Base-by-base conservation (phyloP, 2,113 vertebrate genomes). In the Cephalopterus ornatus region DNA sequence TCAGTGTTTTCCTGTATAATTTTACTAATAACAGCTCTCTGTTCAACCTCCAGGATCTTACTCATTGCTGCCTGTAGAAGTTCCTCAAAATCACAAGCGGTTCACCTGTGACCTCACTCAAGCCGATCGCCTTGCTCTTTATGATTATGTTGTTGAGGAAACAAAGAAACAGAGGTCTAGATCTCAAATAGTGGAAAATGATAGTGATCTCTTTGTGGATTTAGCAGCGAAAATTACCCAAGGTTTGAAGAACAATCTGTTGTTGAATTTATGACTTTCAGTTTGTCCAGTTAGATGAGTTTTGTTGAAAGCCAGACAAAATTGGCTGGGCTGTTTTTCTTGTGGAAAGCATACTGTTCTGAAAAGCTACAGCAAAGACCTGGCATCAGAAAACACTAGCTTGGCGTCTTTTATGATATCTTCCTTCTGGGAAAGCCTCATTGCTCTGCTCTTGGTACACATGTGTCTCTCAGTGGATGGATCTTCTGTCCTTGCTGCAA, bases 191-290 rank as follows among this genome's bases (percentile, higher is more conserved):
- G 87, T 89, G 1, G 97, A 98, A 95, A 99, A 99, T 15, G 99
- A 99, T 27, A 98, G 97, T 5, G 99, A 99, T 84, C 99, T 99
- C 59, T 99, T 99, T 28, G 98, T 99, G 76, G 99, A 99, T 95
- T 96, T 99, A 98, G 99, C 99, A 90, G 99, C 99, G 4, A 99
- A 99, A 97, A 98, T 99, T 56, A 99, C 98, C 44, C 99, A 98
- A 98, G 98, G 99, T 99, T 94, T 94, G 97, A 76, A 72, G 78
- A 96, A 73, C 7, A 2, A 33, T 65, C 42, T 84, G 1, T 37
- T 80, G 65, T n/a, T 80, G 24, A 78, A 63, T 67, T 88, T 92
- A 22, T 84, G 17, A 70, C 41, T 90, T 71, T 44, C 18, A 47
- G 12, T 93, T 71, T 63, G 21, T 90, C 12, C 20, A 63, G 49